Base-by-base conservation (phyloP, 2,797 vertebrate genomes). In the Coreius guichenoti region DNA sequence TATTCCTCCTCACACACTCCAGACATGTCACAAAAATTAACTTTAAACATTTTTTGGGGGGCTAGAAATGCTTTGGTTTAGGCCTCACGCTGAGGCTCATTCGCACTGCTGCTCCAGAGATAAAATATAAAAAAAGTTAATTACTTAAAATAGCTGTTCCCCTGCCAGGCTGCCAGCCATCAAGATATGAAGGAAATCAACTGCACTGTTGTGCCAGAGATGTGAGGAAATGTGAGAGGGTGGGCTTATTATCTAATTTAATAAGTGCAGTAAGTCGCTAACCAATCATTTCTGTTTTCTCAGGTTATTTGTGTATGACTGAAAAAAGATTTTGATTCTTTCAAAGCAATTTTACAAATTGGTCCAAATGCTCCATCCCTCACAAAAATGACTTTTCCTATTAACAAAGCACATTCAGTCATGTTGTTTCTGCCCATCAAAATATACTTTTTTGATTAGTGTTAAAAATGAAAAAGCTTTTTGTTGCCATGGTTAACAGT, bases 81-180 rank as follows among this genome's bases (percentile, higher is more conserved):
- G 67, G 72, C 36, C 43, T 67, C 36, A 56, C 23, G 29, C 56
- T 39, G 39, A 33, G 82, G 81, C 49, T 80, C 61, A 76, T 82
- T 65, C 87, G 54, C 51, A 58, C 29, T 80, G 67, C 70, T 82
- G 74, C 56, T 36, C 70, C 78, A 81, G 29, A 70, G 43, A 85
- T 89, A 86, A 84, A 76, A 75, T n/a, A n/a, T n/a, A n/a, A n/a
- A n/a, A 86, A 81, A 89, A 81, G 74, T 86, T 85, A 54, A 88
- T 54, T 82, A 78, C 86, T 69, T 87, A 79, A 84, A 89, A 85
- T 86, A 87, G 78, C 83, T 33, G 31, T 77, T 16, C 67, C 58
- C 69, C 82, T 78, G 78, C 43, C 76, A 73, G 26, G 68, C 36
- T 56, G 54, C n/a, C 63, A 82, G 73, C 47, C 81, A 80, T 19